These are phyloP conservation scores for Lampris megalopsis DNA, from an alignment of 2,113 vertebrate genomes.

Conservation along the genomic window DNA sequence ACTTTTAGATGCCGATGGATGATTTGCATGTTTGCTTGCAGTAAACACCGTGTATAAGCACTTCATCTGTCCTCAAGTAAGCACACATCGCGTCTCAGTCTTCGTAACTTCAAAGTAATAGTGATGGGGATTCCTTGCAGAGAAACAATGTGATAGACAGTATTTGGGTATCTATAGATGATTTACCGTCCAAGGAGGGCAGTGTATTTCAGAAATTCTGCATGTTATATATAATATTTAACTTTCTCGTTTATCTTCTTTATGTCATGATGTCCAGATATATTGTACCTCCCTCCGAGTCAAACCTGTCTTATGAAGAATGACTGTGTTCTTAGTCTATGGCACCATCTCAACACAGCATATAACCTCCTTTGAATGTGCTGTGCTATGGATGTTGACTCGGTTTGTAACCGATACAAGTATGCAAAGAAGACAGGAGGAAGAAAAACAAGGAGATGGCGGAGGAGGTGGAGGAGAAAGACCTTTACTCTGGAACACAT, in stretches of 20 bases:
- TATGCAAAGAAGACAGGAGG: constrained; percentile 23
- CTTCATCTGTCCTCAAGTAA: too few relatives aligned
- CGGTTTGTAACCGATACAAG: constrained; percentile 35
- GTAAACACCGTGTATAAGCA: too few relatives aligned
- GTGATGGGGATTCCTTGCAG: neutral
- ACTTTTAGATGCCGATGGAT: too few relatives aligned
- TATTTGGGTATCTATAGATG: neutral
- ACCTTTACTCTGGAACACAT: constrained; percentile 73
- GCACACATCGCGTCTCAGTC: too few relatives aligned
- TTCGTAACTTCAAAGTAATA: too few relatives aligned
- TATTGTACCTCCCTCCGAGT: too few relatives aligned
- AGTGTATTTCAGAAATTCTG: neutral
- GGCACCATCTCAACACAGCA: neutral
- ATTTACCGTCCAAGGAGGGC: neutral
- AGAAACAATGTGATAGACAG: neutral
- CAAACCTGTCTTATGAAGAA: too few relatives aligned
- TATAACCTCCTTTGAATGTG: neutral
- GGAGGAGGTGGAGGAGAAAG: constrained; percentile 42
- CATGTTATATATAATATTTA: too few relatives aligned
- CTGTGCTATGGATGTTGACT: neutral
- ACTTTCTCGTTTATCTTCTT: too few relatives aligned
- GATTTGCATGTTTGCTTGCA: too few relatives aligned
- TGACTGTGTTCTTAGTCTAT: constrained; percentile 4
- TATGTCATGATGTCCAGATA: too few relatives aligned
- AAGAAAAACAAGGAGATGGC: constrained; percentile 26